Evolutionary conservation across 23 tunicate genomes (phyloP).

Genomic region (Trididemnum miniatum): DNA sequence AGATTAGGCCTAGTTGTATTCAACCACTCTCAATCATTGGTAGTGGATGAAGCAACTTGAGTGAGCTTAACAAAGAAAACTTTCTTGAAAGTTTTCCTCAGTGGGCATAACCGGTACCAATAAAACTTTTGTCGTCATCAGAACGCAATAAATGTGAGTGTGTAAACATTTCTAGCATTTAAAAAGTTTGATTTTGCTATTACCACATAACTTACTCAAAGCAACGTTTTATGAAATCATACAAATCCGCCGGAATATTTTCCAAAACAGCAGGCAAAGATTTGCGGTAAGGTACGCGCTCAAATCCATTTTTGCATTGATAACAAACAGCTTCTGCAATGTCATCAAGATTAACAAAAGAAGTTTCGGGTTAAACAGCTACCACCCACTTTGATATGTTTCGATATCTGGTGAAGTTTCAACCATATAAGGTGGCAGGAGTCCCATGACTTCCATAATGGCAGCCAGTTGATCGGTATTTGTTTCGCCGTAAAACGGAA

Average conservation of each 20-base stretch:
- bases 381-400: constrained; percentile 75
- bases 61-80: too few species aligned
- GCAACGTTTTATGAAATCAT: constrained; percentile 76
- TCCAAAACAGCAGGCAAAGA: constrained; percentile 43
- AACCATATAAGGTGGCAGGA: constrained; percentile 82
- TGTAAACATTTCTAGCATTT: too few species aligned
- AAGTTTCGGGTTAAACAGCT: neutral
- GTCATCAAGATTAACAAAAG: neutral
- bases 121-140: too few species aligned
- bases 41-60: too few species aligned
- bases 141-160: too few species aligned
- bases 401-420: constrained; percentile 68
- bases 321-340: constrained; percentile 85
- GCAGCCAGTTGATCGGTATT: constrained; percentile 93
- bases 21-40: too few species aligned
- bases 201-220: constrained; percentile 74
- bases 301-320: constrained; percentile 89
- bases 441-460: constrained; percentile 97
- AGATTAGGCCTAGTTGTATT: too few species aligned
- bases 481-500: constrained; percentile 95
- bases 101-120: too few species aligned
- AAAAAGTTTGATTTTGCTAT: too few species aligned
- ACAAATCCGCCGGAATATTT: constrained; percentile 42
- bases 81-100: too few species aligned
- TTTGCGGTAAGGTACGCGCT: constrained; percentile 87